These are phyloP conservation scores for Torymus aiolomorphi DNA, from an alignment of 2,888 invertebrate species.

Conservation along the genomic window DNA sequence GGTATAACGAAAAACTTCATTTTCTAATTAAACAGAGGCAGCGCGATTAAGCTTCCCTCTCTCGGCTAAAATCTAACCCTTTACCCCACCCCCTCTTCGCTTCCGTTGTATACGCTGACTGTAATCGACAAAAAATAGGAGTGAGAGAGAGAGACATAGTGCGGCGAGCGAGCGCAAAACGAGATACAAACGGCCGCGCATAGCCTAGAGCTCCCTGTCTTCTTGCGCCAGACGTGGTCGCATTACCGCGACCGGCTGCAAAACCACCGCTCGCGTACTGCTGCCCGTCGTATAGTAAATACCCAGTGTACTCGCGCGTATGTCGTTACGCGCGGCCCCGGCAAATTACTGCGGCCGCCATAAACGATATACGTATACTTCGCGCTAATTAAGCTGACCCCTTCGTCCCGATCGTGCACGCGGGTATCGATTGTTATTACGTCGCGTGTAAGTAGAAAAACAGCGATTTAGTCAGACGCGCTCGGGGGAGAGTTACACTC, in stretches of 20 bases:
- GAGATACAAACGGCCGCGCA: constrained; percentile 57
- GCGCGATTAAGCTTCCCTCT: not conserved
- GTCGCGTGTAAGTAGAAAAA: too few relatives aligned
- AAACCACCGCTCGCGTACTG: constrained; percentile 60
- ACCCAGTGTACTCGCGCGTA: constrained; percentile 48
- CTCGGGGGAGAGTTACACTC: too few relatives aligned
- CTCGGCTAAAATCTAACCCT: constrained; percentile 17
- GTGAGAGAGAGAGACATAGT: not conserved
- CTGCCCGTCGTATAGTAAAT: constrained; percentile 67
- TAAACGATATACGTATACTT: constrained; percentile 63
- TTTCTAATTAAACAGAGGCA: constrained; percentile 50
- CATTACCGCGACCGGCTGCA: constrained; percentile 66
- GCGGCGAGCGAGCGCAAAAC: constrained; percentile 52
- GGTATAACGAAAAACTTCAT: constrained; percentile 45
- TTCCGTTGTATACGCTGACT: not conserved
- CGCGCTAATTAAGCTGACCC: constrained; percentile 61
- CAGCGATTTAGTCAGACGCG: too few relatives aligned
- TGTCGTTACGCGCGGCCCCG: constrained; percentile 55
- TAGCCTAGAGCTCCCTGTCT: constrained; percentile 59
- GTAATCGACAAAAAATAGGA: constrained; percentile 43
- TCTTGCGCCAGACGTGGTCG: constrained; percentile 66
- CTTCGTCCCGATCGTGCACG: too few relatives aligned
- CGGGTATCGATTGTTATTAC: too few relatives aligned
- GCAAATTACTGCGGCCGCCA: constrained; percentile 63
- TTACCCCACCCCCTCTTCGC: too few relatives aligned